Base-by-base conservation (phyloP, 2,113 vertebrate genomes). In the Oenanthe oenanthe region DNA sequence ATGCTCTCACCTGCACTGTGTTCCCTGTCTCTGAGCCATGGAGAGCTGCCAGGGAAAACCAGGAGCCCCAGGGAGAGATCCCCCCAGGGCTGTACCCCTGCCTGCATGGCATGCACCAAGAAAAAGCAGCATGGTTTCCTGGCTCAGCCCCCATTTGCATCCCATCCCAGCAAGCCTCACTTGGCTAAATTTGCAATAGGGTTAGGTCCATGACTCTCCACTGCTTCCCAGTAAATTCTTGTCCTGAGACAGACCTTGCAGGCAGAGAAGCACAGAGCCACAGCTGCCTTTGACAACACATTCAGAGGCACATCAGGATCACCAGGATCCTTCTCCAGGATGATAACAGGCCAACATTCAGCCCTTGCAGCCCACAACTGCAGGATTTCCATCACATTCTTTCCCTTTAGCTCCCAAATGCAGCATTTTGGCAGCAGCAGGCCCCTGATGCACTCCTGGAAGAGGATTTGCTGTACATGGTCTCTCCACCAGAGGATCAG, bases 391-490 rank as follows among this genome's bases (percentile, higher is more conserved):
- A 40, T 50, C 2, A 2, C 5, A 15, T 5, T 32, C 9, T 22
- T 60, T 26, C 17, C 18, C 14, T 73, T 85, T 28, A 73, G 18
- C 32, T 74, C 50, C 24, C 31, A 61, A 74, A 45, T 3, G 6
- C 29, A 77, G 12, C 21, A 66, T 70, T 51, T n/a, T 14, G 18
- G 42, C 65, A 84, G 63, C 34, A 89, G 45, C 68, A 84, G 28
- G 17, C 11, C 6, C 38, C 45, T 32, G 53, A 56, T 28, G 19
- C n/a, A 53, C 12, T 60, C 43, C 8, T 47, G 29, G 40, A 54
- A 51, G 5, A 62, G 29, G 1, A 15, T 42, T 75, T 51, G 12
- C 20, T 60, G 2, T 18, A 15, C 2, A 1, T 6, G 21, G 9
- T 31, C 36, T 34, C 53, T 54, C 21, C 29, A 29, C 40, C 5